These are phyloP conservation scores for Acleris cristana DNA, from an alignment of 2,888 invertebrate species.

Conservation along the genomic window DNA sequence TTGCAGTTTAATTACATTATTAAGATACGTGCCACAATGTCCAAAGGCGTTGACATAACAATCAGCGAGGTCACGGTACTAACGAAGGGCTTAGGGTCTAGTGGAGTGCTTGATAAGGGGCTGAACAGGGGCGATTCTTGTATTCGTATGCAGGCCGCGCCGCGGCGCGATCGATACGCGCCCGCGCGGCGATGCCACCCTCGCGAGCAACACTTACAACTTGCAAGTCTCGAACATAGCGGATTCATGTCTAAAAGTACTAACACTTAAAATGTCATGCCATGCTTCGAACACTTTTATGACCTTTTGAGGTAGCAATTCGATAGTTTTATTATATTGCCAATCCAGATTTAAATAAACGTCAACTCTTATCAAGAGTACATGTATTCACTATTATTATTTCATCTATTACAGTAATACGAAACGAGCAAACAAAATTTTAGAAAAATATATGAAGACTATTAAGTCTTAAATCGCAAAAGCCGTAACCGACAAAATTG, in stretches of 20 bases:
- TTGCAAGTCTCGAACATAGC: slow-evolving; percentile 19
- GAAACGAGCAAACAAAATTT: too few species aligned
- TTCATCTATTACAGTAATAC: too few species aligned
- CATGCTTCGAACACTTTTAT: too few species aligned
- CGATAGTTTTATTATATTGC: too few species aligned
- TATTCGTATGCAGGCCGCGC: slow-evolving; percentile 81
- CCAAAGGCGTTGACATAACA: slow-evolving; percentile 55
- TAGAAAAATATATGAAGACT: too few species aligned
- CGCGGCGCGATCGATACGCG: slow-evolving; percentile 80
- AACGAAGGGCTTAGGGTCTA: slow-evolving; percentile 68
- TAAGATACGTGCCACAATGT: slow-evolving; percentile 25
- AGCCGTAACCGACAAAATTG: too few species aligned
- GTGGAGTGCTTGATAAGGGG: slow-evolving; percentile 75
- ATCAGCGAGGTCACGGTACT: slow-evolving; percentile 67
- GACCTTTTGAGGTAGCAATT: too few species aligned
- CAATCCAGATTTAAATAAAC: too few species aligned
- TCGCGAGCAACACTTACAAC: slow-evolving; percentile 60
- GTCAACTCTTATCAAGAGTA: too few species aligned
- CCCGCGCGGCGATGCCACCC: slow-evolving; percentile 76
- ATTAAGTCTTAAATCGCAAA: too few species aligned
- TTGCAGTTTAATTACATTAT: slow-evolving; percentile 31
- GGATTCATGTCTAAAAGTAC: background rate
- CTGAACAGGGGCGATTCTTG: slow-evolving; percentile 73
- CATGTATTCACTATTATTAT: too few species aligned
- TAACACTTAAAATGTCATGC: background rate